Evolutionary conservation across 2,888 invertebrate species (phyloP).

Genomic region (Eulithis prunata): DNA sequence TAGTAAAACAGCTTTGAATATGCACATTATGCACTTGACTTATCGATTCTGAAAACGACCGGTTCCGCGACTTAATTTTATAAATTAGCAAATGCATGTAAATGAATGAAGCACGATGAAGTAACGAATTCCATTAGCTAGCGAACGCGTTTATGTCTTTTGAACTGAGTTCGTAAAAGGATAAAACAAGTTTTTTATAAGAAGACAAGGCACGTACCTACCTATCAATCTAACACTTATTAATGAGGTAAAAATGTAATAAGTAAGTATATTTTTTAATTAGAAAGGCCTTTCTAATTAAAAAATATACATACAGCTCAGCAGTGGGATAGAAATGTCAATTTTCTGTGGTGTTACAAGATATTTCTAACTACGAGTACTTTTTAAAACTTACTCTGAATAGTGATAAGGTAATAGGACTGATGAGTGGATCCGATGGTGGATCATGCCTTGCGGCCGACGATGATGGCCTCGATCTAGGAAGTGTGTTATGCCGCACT

Average conservation of each 20-base stretch:
- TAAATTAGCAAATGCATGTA: conserved; percentile 32
- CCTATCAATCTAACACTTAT: too few species aligned
- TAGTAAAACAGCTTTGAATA: conserved; percentile 35
- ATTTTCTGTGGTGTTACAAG: too few species aligned
- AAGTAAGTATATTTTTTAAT: too few species aligned
- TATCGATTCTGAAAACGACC: conserved; percentile 32
- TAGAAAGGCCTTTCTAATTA: too few species aligned
- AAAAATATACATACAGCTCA: too few species aligned
- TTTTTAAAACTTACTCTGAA: conserved; percentile 74
- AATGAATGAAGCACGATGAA: conserved; percentile 42
- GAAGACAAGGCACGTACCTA: too few species aligned
- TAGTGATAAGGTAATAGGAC: conserved; percentile 68
- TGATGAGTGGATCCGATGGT: conserved; percentile 57
- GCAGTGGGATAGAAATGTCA: too few species aligned
- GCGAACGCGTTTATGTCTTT: conserved; percentile 53
- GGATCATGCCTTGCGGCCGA: conserved; percentile 60
- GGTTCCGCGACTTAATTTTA: conserved; percentile 31
- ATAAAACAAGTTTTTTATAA: too few species aligned
- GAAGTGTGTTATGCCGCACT: conserved; percentile 76
- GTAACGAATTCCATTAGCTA: conserved; percentile 45
- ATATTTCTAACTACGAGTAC: too few species aligned
- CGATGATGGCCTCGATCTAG: conserved; percentile 68
- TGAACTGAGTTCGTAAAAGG: conserved; percentile 31
- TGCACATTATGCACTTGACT: conserved; percentile 36
- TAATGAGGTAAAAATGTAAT: too few species aligned